Percentiles rank a stretch among this genome's conserved stretches.
Evolutionary conservation across 2,888 invertebrate genomes (phyloP).

Genomic region (Drosophila nigricruria): DNA sequence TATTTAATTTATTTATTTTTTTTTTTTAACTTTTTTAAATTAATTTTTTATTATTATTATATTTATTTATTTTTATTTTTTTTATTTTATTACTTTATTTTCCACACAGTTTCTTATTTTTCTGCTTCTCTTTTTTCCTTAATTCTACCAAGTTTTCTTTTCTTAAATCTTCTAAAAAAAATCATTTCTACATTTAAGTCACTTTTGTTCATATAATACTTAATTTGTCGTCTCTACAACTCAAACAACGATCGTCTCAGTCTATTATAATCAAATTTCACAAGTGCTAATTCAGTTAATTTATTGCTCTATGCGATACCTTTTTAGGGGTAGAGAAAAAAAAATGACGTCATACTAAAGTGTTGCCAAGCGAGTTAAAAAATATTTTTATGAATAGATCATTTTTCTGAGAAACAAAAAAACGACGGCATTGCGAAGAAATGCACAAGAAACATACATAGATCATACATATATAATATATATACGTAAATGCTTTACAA

Average conservation of each 20-base stretch:
- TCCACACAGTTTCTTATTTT: background rate
- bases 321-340: background rate
- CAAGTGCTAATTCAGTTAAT: background rate
- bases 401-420: background rate
- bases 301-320: background rate
- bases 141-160: background rate
- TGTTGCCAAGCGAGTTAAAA: background rate
- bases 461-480: background rate
- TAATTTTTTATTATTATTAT: too few relatives aligned
- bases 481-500: background rate
- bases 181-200: background rate
- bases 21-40: too few relatives aligned
- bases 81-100: background rate
- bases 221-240: background rate
- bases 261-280: background rate
- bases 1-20: too few relatives aligned
- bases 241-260: background rate
- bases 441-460: background rate
- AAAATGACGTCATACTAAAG: slow-evolving; percentile 17
- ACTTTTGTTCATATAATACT: background rate
- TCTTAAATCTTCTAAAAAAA: background rate
- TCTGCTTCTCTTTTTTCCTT: background rate
- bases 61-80: too few relatives aligned
- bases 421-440: background rate
- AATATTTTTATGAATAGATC: background rate